phyloP scores from a whole-genome alignment of 1,140 invertebrate genomes.

The Drosophila burlai region DNA sequence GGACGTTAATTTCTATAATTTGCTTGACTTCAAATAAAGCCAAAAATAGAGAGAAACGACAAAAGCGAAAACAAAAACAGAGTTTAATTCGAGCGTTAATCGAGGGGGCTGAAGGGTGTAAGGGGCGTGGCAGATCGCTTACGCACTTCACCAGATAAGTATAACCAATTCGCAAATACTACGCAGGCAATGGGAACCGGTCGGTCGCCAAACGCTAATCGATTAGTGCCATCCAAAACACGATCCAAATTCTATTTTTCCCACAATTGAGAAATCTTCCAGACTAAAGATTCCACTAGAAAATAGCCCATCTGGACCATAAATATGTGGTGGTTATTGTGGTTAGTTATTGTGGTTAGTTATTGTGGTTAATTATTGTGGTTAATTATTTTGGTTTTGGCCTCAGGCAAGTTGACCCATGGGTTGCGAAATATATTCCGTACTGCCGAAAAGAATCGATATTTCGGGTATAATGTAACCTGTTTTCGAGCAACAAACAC shows the following conservation, averaged over 20 bases:
- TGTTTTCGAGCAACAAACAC: conserved; percentile 21
- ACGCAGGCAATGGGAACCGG: conserved; percentile 21
- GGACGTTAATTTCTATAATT: conserved; percentile 28
- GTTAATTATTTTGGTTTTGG: conserved; percentile 5
- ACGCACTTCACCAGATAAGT: conserved; percentile 34
- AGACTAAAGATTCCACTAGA: conserved; percentile 14
- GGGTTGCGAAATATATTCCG: conserved; percentile 10
- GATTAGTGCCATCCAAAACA: conserved; percentile 1
- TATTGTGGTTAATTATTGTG: background rate
- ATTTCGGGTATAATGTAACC: conserved; percentile 36
- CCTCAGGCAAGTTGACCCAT: background rate
- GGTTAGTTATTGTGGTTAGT: background rate
- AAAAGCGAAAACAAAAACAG: conserved; percentile 6
- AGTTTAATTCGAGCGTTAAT: conserved; percentile 22
- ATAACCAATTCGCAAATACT: conserved; percentile 2
- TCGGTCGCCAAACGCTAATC: conserved; percentile 25
- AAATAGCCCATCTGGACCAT: conserved; percentile 13
- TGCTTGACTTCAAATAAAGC: background rate
- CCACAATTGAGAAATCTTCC: conserved; percentile 23
- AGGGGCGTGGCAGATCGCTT: conserved; percentile 11
- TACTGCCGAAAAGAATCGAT: background rate
- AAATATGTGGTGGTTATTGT: too few species aligned
- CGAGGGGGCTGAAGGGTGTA: background rate
- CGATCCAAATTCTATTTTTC: conserved; percentile 13
- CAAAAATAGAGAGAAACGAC: conserved; percentile 14